Base-by-base conservation (phyloP, 2,888 invertebrate genomes). In the Heteropelma amictum region DNA sequence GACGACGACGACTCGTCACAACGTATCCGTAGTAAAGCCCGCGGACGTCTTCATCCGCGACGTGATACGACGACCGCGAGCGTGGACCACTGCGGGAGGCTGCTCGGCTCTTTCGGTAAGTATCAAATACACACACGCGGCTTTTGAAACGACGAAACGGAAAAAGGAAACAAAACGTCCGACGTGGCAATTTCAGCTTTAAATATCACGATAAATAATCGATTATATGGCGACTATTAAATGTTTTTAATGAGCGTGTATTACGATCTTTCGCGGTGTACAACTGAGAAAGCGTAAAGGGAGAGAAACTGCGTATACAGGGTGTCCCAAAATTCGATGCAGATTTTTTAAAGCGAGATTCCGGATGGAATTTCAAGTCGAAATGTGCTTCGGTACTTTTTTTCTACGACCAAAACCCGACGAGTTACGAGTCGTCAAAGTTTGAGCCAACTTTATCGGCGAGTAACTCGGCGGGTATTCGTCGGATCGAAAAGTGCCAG, bases 181-280 rank as follows among this genome's bases (percentile, higher is more conserved):
- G 45, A 61, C 64, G 65, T 69, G 74, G 73, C 72, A 64, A 77
- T 79, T 71, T 74, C 77, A 77, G 74, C 64, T 79, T 79, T 81
- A 78, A 82, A 80, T 79, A 81, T 84, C 84, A 81, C 86, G 80
- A 85, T 87, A 87, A 87, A 87, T 87, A 87, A 86, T 86, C 86
- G 84, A 86, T 86, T 87, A 86, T 87, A 87, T 82, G 84, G 83
- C 70, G 72, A 75, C 73, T 79, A 81, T 86, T 84, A 84, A 84
- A 82, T 79, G 83, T 82, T 84, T n/a, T 86, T 86, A 87, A 87
- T 86, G 86, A 87, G 84, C 81, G 76, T 79, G 79, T 72, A 42
- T 67, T 21, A 64, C 49, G 45, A 19, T 30, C 75, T 70, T 76
- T 60, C 70, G 64, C 65, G 68, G 63, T 72, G 61, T 54, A 56